Conservation (phyloP, 2,797 vertebrate genomes). For the Muscicapa comitata region DNA sequence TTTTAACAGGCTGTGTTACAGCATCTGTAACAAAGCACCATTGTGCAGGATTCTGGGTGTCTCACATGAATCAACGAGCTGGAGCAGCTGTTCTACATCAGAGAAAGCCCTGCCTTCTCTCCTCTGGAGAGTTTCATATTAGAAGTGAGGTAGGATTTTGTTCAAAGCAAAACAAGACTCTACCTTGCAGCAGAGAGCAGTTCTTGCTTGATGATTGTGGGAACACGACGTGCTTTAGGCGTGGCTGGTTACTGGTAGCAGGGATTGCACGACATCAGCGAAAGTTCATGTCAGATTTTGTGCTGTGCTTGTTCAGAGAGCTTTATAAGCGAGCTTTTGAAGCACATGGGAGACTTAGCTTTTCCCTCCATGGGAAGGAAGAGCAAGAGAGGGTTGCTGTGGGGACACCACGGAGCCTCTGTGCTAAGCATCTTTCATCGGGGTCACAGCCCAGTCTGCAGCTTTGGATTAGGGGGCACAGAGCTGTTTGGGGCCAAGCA, state of each 20-base stretch:
- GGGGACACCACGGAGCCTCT: background rate
- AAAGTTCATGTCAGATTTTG: background rate
- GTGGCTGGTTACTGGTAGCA: background rate
- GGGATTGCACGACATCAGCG: background rate
- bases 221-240: background rate
- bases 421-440: fast-evolving
- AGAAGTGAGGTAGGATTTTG: background rate
- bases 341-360: background rate
- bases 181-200: background rate
- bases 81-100: slow-evolving; percentile 21
- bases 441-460: background rate
- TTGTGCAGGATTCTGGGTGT: background rate
- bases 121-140: background rate
- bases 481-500: background rate
- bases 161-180: background rate
- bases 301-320: background rate
- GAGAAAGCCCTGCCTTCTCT: background rate
- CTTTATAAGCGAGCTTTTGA: background rate
- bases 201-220: background rate
- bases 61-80: background rate
- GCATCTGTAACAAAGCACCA: background rate
- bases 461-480: background rate
- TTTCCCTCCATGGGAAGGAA: background rate
- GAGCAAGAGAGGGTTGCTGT: fast-evolving
- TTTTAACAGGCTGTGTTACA: background rate